These are phyloP conservation scores for Empis livida DNA, from an alignment of 2,888 invertebrate genomes.

Conservation along the genomic window DNA sequence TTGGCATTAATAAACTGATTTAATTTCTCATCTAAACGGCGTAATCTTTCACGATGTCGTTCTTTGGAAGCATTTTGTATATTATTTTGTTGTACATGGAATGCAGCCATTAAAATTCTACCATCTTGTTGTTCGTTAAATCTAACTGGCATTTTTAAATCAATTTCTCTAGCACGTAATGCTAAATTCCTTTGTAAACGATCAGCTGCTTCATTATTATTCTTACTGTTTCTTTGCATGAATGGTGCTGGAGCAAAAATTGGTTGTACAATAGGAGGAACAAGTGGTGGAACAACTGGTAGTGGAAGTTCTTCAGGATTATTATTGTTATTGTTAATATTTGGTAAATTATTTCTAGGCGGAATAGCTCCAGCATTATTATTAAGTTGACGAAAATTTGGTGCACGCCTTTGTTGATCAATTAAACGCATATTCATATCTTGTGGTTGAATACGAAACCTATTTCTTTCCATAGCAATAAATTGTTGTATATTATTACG, in stretches of 20 bases:
- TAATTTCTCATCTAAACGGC: conserved; percentile 50
- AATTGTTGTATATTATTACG: background rate
- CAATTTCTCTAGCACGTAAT: conserved; percentile 30
- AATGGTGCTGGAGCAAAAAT: conserved; percentile 8
- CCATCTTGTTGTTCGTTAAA: conserved; percentile 24
- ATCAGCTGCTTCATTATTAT: conserved; percentile 31
- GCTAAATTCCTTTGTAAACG: conserved; percentile 33
- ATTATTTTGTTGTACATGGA: conserved; percentile 33
- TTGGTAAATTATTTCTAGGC: background rate
- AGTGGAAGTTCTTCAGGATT: background rate
- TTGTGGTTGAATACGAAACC: background rate
- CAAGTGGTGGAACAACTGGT: background rate
- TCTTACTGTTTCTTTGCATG: conserved; percentile 14
- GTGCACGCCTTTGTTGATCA: background rate
- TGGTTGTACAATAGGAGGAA: conserved; percentile 4
- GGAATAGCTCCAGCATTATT: background rate
- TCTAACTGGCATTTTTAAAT: conserved; percentile 30
- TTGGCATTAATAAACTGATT: conserved; percentile 33
- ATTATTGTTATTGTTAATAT: background rate
- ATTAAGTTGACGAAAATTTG: background rate
- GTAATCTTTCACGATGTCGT: conserved; percentile 48
- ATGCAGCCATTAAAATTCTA: conserved; percentile 44
- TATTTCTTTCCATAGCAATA: background rate
- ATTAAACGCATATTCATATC: background rate
- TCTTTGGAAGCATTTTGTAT: conserved; percentile 40